These are phyloP conservation scores for Macrotus californicus DNA, from an alignment of 2,113 vertebrate genomes.

Conservation along the genomic window DNA sequence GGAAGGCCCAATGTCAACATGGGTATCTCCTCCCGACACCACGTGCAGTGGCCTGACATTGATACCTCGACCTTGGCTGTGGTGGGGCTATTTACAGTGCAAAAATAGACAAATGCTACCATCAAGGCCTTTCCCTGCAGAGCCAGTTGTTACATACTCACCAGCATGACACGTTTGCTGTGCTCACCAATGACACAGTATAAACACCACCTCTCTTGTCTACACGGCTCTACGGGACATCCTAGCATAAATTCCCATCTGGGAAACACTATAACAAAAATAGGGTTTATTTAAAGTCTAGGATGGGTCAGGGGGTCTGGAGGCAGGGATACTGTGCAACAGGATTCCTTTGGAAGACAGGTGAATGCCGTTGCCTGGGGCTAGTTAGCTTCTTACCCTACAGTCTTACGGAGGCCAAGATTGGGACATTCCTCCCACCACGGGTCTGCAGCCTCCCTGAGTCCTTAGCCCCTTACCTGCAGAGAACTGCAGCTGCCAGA, in stretches of 20 bases:
- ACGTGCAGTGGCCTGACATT: fast-evolving
- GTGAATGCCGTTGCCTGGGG: neutral
- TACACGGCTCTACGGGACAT: neutral
- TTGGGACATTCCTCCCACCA: neutral
- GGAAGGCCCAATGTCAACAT: neutral
- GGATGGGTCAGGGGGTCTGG: neutral
- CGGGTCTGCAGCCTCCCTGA: neutral
- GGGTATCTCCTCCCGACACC: neutral
- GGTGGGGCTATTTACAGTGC: neutral
- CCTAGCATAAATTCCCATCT: neutral
- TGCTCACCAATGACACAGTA: neutral
- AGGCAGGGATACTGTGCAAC: neutral
- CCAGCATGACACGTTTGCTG: too few species aligned
- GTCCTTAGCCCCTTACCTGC: slow-evolving; percentile 47
- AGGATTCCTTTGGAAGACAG: neutral
- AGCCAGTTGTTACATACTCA: neutral
- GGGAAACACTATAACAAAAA: neutral
- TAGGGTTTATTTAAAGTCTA: neutral
- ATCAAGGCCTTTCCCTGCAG: neutral
- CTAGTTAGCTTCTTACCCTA: neutral
- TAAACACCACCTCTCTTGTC: neutral
- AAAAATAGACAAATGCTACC: neutral
- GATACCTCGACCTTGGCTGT: neutral
- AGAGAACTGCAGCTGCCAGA: slow-evolving; percentile 52
- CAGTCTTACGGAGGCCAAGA: neutral